Evolutionary conservation across 2,888 invertebrate species (phyloP).

Genomic region (Allophyes oxyacanthae): DNA sequence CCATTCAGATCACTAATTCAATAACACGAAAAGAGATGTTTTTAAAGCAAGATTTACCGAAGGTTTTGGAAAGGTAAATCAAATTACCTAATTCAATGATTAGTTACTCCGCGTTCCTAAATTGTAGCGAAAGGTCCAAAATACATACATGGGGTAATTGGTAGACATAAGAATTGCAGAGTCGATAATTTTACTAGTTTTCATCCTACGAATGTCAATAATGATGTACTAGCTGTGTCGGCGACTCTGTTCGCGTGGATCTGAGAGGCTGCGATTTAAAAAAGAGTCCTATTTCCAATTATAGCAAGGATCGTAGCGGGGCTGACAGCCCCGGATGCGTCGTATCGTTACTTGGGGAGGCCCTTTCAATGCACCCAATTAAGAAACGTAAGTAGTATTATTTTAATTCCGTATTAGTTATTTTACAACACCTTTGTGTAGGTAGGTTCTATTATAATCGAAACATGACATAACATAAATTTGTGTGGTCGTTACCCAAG

Average conservation of each 20-base stretch:
- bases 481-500: not conserved
- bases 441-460: not conserved
- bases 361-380: too few relatives aligned
- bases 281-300: too few relatives aligned
- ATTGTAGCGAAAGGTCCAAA: constrained; percentile 10
- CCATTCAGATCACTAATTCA: constrained; percentile 36
- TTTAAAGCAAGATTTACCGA: constrained; percentile 33
- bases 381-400: too few relatives aligned
- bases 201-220: too few relatives aligned
- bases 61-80: constrained; percentile 32
- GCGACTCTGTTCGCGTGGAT: too few relatives aligned
- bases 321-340: too few relatives aligned
- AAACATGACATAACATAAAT: not conserved
- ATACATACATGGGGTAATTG: constrained; percentile 8
- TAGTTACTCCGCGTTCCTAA: constrained; percentile 20
- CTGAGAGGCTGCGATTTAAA: too few relatives aligned
- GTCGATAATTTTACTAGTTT: not conserved
- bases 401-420: too few relatives aligned
- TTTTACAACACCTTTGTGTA: not conserved
- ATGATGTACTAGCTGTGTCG: too few relatives aligned
- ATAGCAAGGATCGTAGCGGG: too few relatives aligned
- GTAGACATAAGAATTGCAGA: not conserved
- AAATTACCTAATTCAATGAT: constrained; percentile 41
- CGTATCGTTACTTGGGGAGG: too few relatives aligned
- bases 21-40: constrained; percentile 31